phyloP scores from a whole-genome alignment of 1,140 invertebrate species.

The Ladona fulva region DNA sequence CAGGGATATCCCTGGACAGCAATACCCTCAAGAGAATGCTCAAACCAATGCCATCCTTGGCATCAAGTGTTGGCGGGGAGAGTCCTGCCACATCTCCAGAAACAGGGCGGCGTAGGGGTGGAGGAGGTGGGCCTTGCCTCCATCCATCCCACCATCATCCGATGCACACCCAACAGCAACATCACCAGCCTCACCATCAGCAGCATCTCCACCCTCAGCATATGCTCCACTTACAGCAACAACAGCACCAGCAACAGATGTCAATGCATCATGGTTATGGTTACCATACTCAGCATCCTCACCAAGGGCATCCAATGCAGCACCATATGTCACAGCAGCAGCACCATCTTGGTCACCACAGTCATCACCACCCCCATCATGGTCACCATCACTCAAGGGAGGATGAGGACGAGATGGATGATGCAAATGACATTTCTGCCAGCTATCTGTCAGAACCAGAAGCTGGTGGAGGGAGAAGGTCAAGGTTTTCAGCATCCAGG shows the following conservation, averaged over 20 bases:
- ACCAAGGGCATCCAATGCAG: not conserved
- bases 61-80: constrained; percentile 35
- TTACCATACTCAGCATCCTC: not conserved
- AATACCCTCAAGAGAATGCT: constrained; percentile 88
- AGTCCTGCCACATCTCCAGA: constrained; percentile 81
- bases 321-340: not conserved
- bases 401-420: not conserved
- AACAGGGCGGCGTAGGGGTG: constrained; percentile 59
- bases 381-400: not conserved
- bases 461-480: constrained; percentile 13
- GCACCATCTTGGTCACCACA: not conserved
- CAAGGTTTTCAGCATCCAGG: not conserved
- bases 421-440: constrained; percentile 18
- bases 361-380: constrained; percentile 2
- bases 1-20: constrained; percentile 54
- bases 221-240: not conserved
- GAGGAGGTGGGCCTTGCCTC: constrained; percentile 27
- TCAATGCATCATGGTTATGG: not conserved
- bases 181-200: constrained; percentile 38
- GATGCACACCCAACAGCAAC: constrained; percentile 13
- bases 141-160: constrained; percentile 41
- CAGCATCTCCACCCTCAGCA: constrained; percentile 34
- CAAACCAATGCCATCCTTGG: constrained; percentile 66
- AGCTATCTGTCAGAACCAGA: constrained; percentile 24
- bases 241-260: not conserved